These are phyloP conservation scores for Progne subis DNA, from an alignment of 2,113 vertebrate genomes.

Conservation along the genomic window DNA sequence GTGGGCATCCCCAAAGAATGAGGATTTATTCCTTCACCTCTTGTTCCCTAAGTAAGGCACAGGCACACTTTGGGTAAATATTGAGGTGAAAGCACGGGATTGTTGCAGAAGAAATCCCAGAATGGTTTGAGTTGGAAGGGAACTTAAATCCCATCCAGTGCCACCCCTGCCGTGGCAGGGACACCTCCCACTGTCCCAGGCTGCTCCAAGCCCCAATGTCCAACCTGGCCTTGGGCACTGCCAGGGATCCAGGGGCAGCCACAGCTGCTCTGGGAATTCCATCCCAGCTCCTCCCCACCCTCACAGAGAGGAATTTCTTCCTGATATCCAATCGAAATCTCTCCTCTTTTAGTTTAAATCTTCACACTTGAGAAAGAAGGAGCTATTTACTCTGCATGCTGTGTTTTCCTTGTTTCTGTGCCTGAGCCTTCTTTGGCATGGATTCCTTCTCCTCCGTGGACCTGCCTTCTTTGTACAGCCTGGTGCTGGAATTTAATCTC, in stretches of 20 bases:
- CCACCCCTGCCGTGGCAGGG: background rate
- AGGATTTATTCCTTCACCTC: background rate
- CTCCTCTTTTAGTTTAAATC: background rate
- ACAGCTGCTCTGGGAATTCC: background rate
- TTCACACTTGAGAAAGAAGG: background rate
- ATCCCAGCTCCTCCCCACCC: accelerated
- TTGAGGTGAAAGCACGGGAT: accelerated
- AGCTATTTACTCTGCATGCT: accelerated
- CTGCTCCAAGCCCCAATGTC: accelerated
- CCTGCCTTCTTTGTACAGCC: background rate
- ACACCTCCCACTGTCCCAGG: background rate
- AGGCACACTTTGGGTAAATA: background rate
- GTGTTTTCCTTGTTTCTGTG: background rate
- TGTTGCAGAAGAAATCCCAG: background rate
- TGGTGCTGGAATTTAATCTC: background rate
- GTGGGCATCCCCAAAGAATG: background rate
- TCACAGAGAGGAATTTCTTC: accelerated
- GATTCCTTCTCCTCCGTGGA: background rate
- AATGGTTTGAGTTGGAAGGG: background rate
- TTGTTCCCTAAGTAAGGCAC: background rate
- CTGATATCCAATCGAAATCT: accelerated
- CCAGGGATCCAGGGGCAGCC: background rate
- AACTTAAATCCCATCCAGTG: accelerated
- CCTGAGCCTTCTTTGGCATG: background rate
- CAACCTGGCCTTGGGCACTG: background rate